phyloP scores from a whole-genome alignment of 2,888 invertebrate species.

The Chydorus sphaericus region DNA sequence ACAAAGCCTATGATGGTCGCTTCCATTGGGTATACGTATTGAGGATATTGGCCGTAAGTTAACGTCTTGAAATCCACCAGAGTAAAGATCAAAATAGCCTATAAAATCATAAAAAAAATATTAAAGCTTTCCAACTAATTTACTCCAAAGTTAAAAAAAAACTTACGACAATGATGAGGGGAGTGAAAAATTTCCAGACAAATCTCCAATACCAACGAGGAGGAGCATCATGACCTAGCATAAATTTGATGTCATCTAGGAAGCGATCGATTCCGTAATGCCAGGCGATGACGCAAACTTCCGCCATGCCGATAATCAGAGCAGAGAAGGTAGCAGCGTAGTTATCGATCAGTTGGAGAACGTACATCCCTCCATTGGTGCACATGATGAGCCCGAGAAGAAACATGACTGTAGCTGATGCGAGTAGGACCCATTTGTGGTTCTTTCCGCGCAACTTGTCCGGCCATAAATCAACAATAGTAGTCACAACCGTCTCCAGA shows the following conservation, averaged over 20 bases:
- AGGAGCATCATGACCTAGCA: conserved; percentile 27
- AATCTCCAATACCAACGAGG: conserved; percentile 40
- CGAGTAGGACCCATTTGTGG: conserved; percentile 18
- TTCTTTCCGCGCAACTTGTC: conserved; percentile 25
- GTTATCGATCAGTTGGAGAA: conserved; percentile 58
- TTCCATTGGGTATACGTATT: conserved; percentile 68
- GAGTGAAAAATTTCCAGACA: conserved; percentile 63
- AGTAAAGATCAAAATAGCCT: conserved; percentile 63
- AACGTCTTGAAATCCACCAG: conserved; percentile 64
- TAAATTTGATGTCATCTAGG: conserved; percentile 30
- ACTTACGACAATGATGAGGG: conserved; percentile 53
- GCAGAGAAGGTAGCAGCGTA: conserved; percentile 64
- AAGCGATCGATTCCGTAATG: conserved; percentile 34
- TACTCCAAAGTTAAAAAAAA: background rate
- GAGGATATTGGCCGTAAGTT: conserved; percentile 45
- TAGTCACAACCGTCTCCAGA: conserved; percentile 36
- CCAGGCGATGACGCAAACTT: conserved; percentile 36
- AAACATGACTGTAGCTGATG: conserved; percentile 29
- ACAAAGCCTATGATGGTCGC: conserved; percentile 63
- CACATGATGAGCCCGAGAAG: conserved; percentile 58
- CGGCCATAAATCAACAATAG: conserved; percentile 35
- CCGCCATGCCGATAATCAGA: conserved; percentile 48
- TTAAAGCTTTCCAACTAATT: background rate
- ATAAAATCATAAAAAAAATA: conserved; percentile 20
- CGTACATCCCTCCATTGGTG: conserved; percentile 54